These are phyloP conservation scores for Pemphredon lugubris DNA, from an alignment of 2,888 invertebrate genomes.

Conservation along the genomic window DNA sequence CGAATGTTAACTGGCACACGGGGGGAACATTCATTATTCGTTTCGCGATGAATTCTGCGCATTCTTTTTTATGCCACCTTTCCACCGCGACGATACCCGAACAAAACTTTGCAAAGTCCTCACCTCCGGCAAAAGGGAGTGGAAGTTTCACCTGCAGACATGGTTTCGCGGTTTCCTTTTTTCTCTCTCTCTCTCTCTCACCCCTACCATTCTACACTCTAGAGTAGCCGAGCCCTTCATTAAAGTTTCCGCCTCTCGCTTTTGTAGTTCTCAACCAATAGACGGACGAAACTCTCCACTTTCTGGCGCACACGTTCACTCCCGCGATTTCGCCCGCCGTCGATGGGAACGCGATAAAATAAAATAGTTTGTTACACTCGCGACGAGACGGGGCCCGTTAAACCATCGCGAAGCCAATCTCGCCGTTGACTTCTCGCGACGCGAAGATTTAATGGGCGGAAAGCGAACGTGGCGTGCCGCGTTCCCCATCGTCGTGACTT, in stretches of 20 bases:
- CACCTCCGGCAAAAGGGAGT: slow-evolving; percentile 37
- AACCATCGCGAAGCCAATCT: not conserved
- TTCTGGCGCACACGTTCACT: slow-evolving; percentile 14
- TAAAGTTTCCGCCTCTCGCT: slow-evolving; percentile 66
- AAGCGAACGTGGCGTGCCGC: no score
- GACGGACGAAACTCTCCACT: slow-evolving; percentile 47
- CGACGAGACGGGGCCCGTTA: not conserved
- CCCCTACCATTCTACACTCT: not conserved
- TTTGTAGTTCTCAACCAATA: slow-evolving; percentile 63
- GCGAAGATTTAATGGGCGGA: no score
- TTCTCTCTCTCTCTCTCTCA: not conserved
- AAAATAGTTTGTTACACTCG: not conserved
- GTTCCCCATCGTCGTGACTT: not conserved
- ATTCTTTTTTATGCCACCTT: slow-evolving; percentile 25
- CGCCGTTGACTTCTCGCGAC: not conserved
- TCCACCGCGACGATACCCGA: slow-evolving; percentile 20
- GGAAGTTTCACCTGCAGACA: slow-evolving; percentile 58
- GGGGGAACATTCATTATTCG: slow-evolving; percentile 15
- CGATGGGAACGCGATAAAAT: slow-evolving; percentile 7
- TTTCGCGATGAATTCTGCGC: slow-evolving; percentile 25
- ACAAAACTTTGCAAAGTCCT: slow-evolving; percentile 50
- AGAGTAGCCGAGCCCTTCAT: slow-evolving; percentile 59
- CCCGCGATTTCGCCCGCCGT: slow-evolving; percentile 27
- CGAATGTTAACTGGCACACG: slow-evolving; percentile 1
- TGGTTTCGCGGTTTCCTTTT: slow-evolving; percentile 47